phyloP scores from a whole-genome alignment of 2,888 invertebrate species.

The Bibio marci region DNA sequence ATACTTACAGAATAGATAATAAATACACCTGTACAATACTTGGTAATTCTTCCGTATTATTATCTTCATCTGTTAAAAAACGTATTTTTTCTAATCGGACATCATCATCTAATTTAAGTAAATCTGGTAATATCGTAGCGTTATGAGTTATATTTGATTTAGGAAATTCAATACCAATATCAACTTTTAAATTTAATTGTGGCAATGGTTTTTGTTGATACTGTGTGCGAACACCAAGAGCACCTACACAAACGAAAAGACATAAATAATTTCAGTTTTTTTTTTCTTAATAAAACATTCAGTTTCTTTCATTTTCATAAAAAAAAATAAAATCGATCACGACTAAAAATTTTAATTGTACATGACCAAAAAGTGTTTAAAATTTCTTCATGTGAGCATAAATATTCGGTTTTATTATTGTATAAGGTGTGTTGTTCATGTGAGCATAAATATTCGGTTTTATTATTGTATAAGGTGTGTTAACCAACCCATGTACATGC shows the following conservation, averaged over 20 bases:
- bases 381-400: too few species aligned
- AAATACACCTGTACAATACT: slow-evolving; percentile 64
- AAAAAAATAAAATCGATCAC: too few species aligned
- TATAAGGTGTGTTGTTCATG: too few species aligned
- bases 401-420: too few species aligned
- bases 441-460: too few species aligned
- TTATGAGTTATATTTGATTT: slow-evolving; percentile 34
- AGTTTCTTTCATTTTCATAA: neutral
- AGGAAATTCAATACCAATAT: slow-evolving; percentile 26
- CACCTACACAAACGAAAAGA: too few species aligned
- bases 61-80: slow-evolving; percentile 43
- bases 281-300: too few species aligned
- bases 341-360: slow-evolving; percentile 2
- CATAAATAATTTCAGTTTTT: slow-evolving; percentile 12
- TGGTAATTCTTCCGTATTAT: slow-evolving; percentile 34
- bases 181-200: slow-evolving; percentile 60
- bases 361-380: too few species aligned
- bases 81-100: slow-evolving; percentile 63
- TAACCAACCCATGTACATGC: too few species aligned
- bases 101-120: slow-evolving; percentile 69
- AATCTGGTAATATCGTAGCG: slow-evolving; percentile 36
- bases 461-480: too few species aligned
- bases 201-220: slow-evolving; percentile 69
- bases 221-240: slow-evolving; percentile 77
- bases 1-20: slow-evolving; percentile 53